Evolutionary conservation across 2,888 invertebrate species (phyloP).

Genomic region (Hylaea fasciaria): DNA sequence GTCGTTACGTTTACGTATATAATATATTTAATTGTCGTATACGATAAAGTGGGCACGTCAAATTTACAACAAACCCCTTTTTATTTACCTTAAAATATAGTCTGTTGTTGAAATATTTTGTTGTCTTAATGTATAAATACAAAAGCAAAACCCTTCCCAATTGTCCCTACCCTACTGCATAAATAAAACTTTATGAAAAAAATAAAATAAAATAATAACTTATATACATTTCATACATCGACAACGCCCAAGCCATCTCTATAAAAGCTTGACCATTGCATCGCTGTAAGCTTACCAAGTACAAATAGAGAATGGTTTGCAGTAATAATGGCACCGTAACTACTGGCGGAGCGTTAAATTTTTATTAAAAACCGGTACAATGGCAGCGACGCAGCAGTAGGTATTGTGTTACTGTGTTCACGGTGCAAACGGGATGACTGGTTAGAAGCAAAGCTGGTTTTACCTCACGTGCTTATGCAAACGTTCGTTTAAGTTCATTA

Average conservation of each 20-base stretch:
- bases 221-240: conserved; percentile 13
- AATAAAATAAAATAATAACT: not conserved
- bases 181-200: too few species aligned
- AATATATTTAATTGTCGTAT: too few species aligned
- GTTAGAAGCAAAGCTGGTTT: not conserved
- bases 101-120: too few species aligned
- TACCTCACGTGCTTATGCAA: too few species aligned
- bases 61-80: too few species aligned
- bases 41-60: too few species aligned
- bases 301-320: conserved; percentile 75
- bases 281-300: conserved; percentile 65
- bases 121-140: too few species aligned
- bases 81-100: too few species aligned
- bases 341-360: conserved; percentile 67
- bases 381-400: conserved; percentile 15
- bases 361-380: conserved; percentile 66
- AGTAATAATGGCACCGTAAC: conserved; percentile 68
- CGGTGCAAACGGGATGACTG: conserved; percentile 12
- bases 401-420: conserved; percentile 29
- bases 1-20: too few species aligned
- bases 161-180: too few species aligned
- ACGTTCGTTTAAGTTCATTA: not conserved
- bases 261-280: conserved; percentile 52
- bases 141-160: too few species aligned
- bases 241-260: conserved; percentile 47